phyloP scores from a whole-genome alignment of 2,113 vertebrate genomes.

The Labrus mixtus region DNA sequence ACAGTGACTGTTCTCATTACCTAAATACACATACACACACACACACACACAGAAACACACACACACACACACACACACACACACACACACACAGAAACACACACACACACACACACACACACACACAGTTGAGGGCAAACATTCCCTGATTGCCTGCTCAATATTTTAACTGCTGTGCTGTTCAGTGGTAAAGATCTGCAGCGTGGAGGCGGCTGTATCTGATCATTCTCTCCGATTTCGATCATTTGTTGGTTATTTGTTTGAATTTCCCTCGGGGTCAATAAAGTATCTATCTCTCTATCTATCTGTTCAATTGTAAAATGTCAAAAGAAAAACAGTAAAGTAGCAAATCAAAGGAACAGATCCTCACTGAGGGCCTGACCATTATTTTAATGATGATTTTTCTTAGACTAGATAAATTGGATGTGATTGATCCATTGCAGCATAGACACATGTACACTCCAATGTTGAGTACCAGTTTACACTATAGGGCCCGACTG shows the following conservation, averaged over 20 bases:
- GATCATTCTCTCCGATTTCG: neutral
- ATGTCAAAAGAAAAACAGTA: no score
- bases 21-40: constrained; percentile 25
- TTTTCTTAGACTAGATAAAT: no score
- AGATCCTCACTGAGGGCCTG: no score
- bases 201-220: neutral
- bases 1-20: constrained; percentile 39
- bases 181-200: neutral
- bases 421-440: no score
- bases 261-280: no score
- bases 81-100: constrained; percentile 14
- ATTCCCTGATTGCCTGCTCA: neutral
- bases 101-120: neutral
- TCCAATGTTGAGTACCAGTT: no score
- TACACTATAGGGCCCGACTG: no score
- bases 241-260: neutral
- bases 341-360: no score
- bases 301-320: no score
- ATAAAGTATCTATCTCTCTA: no score
- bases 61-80: constrained; percentile 18
- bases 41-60: neutral
- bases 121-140: constrained; percentile 6
- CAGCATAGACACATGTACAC: no score
- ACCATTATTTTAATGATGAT: no score
- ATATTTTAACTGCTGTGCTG: neutral